Evolutionary conservation across 1,140 invertebrate genomes (phyloP).

Genomic region (Anthonomus grandis): DNA sequence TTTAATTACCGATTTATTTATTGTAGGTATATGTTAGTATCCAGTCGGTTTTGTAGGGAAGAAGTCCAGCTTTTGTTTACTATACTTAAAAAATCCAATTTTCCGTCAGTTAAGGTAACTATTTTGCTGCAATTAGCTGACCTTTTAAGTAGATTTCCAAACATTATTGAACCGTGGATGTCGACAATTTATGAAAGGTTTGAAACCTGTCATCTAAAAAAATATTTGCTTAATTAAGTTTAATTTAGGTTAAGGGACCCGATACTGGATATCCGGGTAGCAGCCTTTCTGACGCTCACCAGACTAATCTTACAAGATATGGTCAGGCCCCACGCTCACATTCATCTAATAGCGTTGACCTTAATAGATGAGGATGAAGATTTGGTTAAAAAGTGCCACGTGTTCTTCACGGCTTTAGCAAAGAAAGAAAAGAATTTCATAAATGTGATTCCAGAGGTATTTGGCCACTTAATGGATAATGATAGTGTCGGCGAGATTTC

Average conservation of each 20-base stretch:
- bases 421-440: constrained; percentile 90
- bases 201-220: constrained; percentile 20
- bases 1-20: neutral
- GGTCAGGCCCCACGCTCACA: constrained; percentile 91
- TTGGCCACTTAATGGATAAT: constrained; percentile 78
- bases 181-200: constrained; percentile 81
- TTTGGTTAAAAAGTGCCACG: constrained; percentile 68
- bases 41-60: constrained; percentile 74
- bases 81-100: constrained; percentile 74
- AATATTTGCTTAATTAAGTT: too few relatives aligned
- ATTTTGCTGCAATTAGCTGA: constrained; percentile 85
- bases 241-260: constrained; percentile 68
- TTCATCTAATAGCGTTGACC: constrained; percentile 86
- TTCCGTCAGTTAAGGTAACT: constrained; percentile 72
- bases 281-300: constrained; percentile 80
- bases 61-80: constrained; percentile 82
- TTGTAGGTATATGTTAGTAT: constrained; percentile 78
- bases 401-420: constrained; percentile 83
- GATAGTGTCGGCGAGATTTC: constrained; percentile 67
- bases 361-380: constrained; percentile 73
- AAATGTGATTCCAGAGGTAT: constrained; percentile 92
- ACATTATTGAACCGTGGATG: constrained; percentile 90
- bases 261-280: constrained; percentile 68
- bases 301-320: constrained; percentile 92
- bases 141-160: constrained; percentile 84